Evolutionary conservation across 2,888 invertebrate genomes (phyloP), one percentile per base, ranked within the genome.

Genomic region (Neoscelio sp.): DNA sequence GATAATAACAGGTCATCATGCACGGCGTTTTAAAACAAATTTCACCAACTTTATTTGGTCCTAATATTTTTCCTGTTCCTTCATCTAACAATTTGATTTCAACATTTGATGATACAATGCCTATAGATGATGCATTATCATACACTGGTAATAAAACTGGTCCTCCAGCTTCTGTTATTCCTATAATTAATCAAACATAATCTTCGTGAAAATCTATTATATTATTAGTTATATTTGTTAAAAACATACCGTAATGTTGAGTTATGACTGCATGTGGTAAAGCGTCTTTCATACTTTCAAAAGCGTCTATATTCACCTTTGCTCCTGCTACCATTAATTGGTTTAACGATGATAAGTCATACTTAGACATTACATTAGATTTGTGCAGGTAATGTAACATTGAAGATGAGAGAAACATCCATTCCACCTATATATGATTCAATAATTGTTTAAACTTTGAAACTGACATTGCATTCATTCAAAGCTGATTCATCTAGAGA

Each of bases 171-270:
- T 80, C 80, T 1, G 80, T 68, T 56, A 81, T 67, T 42, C 71
- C 81, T 77, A 20, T 30, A 15, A 1, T 7, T 17, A 30, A 50
- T 17, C 0, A 12, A 26, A 48, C 17, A 30, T 30, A 30, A 8
- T 30, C 30, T 30, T 30, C 6, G 33, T 46, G 4, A 18, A 18
- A 33, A n/a, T n/a, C n/a, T n/a, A n/a, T n/a, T n/a, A n/a, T n/a
- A n/a, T n/a, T n/a, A 26, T 48, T 3, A 18, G 1, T 33, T 33
- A 33, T n/a, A n/a, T 7, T 33, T 7, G 2, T 33, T 42, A 1
- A 30, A 13, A 13, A 5, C 13, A 56, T 82, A 86, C 87, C 86
- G 40, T 84, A 87, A 40, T 44, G 77, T 71, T 85, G 83, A 26
- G 33, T 26, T 7, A 87, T 75, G 3, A 15, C 2, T 1, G 82